Percentiles rank a stretch among this genome's conserved stretches.
Evolutionary conservation across 2,888 invertebrate species (phyloP).

Genomic region (Melanargia galathea): DNA sequence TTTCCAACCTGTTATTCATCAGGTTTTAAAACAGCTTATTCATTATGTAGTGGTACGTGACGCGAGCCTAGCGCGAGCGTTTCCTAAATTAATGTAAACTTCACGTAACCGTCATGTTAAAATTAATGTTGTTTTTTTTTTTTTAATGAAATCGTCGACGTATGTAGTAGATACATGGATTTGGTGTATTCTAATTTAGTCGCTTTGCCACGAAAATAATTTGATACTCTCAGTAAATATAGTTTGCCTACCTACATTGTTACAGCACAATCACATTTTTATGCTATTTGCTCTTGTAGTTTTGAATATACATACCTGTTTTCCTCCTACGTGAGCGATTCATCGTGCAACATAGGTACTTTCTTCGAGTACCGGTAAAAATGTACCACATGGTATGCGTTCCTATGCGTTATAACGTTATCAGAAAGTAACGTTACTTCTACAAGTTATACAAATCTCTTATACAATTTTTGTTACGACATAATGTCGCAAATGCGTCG

Average conservation of each 20-base stretch:
- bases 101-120: too few species aligned
- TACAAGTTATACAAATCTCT: background rate
- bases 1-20: too few species aligned
- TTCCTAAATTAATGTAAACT: too few species aligned
- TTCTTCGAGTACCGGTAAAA: background rate
- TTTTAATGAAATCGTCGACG: too few species aligned
- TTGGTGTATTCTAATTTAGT: too few species aligned
- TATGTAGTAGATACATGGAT: too few species aligned
- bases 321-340: constrained; percentile 6
- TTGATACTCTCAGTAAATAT: background rate
- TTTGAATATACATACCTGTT: background rate
- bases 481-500: background rate
- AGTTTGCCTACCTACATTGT: background rate
- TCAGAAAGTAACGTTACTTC: background rate
- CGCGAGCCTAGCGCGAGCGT: too few species aligned
- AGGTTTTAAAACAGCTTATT: too few species aligned
- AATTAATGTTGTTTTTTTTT: too few species aligned
- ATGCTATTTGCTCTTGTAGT: background rate
- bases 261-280: background rate
- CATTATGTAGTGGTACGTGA: too few species aligned
- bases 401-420: background rate
- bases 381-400: too few species aligned
- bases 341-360: background rate
- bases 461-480: background rate
- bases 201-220: too few species aligned